Conservation (phyloP, 2,888 invertebrate species). For the Catocala sponsa region DNA sequence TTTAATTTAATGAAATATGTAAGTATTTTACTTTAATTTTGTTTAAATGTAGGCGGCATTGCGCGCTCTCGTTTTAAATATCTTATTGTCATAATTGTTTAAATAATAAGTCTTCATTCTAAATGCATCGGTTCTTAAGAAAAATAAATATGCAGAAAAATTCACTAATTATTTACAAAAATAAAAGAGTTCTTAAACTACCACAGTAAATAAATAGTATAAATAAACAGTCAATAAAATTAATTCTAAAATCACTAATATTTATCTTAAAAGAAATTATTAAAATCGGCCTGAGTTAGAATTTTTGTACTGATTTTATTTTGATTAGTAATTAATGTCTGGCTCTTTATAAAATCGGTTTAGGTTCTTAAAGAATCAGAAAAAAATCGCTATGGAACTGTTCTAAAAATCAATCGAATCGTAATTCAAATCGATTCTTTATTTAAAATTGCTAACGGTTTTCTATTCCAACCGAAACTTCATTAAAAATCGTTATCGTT, state of each 20-base stretch:
- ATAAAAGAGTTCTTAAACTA: constrained; percentile 61
- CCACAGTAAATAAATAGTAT: constrained; percentile 75
- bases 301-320: constrained; percentile 58
- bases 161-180: constrained; percentile 82
- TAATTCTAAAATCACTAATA: constrained; percentile 58
- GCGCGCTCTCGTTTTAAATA: constrained; percentile 15
- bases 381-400: too few relatives aligned
- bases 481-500: constrained; percentile 13
- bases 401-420: not conserved
- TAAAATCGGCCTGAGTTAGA: constrained; percentile 36
- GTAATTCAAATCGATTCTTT: constrained; percentile 17
- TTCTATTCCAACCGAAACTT: not conserved
- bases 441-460: constrained; percentile 1
- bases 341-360: too few relatives aligned
- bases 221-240: constrained; percentile 80
- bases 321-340: constrained; percentile 20
- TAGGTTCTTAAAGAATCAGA: too few relatives aligned
- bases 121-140: constrained; percentile 61
- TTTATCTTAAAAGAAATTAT: constrained; percentile 35
- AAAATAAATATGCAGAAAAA: constrained; percentile 58
- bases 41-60: constrained; percentile 19
- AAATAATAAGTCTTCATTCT: constrained; percentile 54
- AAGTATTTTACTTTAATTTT: constrained; percentile 17
- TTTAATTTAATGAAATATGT: constrained; percentile 15
- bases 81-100: constrained; percentile 39